Evolutionary conservation across 2,888 invertebrate species (phyloP), one percentile per base, ranked within the genome.

Genomic region (Meghimatium bilineatum): DNA sequence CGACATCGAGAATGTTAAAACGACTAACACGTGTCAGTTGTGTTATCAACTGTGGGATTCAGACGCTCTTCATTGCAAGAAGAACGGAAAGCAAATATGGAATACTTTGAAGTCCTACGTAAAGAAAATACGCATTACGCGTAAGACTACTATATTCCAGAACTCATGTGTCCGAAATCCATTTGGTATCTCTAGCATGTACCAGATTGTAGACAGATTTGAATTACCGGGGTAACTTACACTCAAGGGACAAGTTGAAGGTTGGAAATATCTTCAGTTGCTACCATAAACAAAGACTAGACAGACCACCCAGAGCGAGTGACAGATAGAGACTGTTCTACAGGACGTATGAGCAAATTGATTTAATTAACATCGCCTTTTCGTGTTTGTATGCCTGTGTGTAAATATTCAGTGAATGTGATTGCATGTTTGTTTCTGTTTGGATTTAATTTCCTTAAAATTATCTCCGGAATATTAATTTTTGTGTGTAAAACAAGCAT

Each of bases 271-370:
- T 52, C 52, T 34, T 75, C 75, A 52, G 56, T 75, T 75, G 56
- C 75, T 23, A 26, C 36, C 23, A 75, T 75, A 75, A 75, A 75
- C 75, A 75, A 34, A 56, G 34, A 23, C 60, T 32, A 10, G 32
- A 75, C 52, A 36, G 56, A 34, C 75, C 75, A 75, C 75, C 56
- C 60, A 32, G n/a, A 49, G 44, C 26, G 72, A 72, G 44, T 72
- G 49, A 72, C 44, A 12, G 72, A 44, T 29, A 49, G n/a, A n/a
- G 69, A 49, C 10, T 72, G 44, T 72, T 72, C 44, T n/a, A n/a
- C n/a, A 29, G 12, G 44, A 0, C 1, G 38, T 71, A n/a, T 71
- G 72, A 3, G 14, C n/a, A 44, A 6, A 44, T 26, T 72, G 26
- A 72, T 72, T 72, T 72, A n/a, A 49, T 49, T 29, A 49, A 3